Percentiles rank a stretch among this genome's conserved stretches.
Conservation (phyloP, 1,140 invertebrate species). For the Penaeus indicus region DNA sequence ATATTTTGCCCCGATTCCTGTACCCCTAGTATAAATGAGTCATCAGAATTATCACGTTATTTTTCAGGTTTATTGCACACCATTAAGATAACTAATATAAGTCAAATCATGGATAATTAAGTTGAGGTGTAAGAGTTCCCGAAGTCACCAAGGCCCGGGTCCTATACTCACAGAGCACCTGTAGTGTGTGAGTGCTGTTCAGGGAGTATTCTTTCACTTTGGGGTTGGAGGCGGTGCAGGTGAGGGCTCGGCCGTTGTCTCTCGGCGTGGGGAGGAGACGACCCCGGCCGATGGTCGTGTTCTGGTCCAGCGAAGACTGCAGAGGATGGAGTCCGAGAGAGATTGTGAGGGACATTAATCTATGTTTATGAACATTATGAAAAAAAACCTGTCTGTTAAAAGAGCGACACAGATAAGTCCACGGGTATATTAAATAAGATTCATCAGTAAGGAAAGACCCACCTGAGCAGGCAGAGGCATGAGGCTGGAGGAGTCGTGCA, state of each 20-base stretch:
- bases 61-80: no score
- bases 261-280: constrained; percentile 28
- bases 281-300: constrained; percentile 37
- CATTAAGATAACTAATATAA: neutral
- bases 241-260: constrained; percentile 38
- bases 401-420: no score
- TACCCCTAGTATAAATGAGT: no score
- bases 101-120: neutral
- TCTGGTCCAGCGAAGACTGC: constrained; percentile 44
- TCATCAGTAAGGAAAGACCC: constrained; percentile 4
- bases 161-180: constrained; percentile 41
- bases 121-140: neutral
- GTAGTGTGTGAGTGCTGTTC: constrained; percentile 28
- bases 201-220: constrained; percentile 41
- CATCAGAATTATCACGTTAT: no score
- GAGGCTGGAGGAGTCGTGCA: constrained; percentile 34
- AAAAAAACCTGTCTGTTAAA: no score
- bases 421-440: no score
- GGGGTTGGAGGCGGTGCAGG: constrained; percentile 38
- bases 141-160: no score
- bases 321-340: neutral
- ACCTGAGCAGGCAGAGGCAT: constrained; percentile 45
- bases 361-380: no score
- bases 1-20: no score
- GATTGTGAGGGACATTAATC: neutral